phyloP scores from a whole-genome alignment of 2,797 vertebrate genomes.

The Australoheros facetus region DNA sequence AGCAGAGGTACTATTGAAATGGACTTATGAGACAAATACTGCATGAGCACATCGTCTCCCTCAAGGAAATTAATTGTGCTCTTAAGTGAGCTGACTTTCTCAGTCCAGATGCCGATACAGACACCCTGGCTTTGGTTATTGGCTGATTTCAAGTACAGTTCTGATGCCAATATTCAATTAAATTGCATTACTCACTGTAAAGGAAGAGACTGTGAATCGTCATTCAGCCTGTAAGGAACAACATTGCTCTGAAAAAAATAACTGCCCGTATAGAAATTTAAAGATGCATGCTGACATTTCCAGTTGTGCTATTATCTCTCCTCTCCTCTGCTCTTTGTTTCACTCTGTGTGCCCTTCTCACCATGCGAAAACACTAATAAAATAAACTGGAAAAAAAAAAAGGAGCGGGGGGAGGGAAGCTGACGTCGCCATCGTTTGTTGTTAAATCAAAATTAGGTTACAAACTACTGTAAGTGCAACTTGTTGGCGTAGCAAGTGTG shows the following conservation, averaged over 20 bases:
- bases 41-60: not conserved
- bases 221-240: not conserved
- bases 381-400: not conserved
- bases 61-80: constrained; percentile 39
- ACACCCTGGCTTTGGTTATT: not conserved
- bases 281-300: not conserved
- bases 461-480: not conserved
- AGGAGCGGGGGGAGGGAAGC: not conserved
- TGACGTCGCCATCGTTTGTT: not conserved
- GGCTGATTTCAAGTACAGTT: not conserved
- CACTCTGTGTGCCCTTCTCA: not conserved
- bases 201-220: not conserved
- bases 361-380: too few species aligned
- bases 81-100: not conserved
- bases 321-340: not conserved
- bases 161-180: not conserved
- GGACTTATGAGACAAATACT: constrained; percentile 21
- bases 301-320: not conserved
- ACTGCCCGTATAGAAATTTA: not conserved
- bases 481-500: not conserved
- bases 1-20: not conserved
- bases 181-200: not conserved
- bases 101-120: not conserved
- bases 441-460: not conserved
- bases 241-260: not conserved